phyloP scores from a whole-genome alignment of 2,797 vertebrate genomes.

The Lindbergichthys nudifrons region DNA sequence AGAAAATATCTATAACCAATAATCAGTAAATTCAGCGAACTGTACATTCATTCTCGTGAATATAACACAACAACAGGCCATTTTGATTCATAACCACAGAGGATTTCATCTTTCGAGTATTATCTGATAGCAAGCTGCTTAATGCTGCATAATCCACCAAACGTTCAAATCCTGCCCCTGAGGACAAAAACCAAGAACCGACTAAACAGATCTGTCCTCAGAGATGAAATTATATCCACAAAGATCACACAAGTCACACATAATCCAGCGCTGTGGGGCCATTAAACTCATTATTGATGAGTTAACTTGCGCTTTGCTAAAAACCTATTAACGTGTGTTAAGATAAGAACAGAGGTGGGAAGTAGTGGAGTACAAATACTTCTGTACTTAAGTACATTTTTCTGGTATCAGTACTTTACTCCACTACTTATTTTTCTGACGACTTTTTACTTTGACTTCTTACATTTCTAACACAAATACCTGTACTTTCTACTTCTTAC shows the following conservation, averaged over 20 bases:
- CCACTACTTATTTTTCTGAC: no score
- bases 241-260: constrained; percentile 54
- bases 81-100: constrained; percentile 69
- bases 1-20: neutral
- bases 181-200: constrained; percentile 61
- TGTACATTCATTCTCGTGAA: neutral
- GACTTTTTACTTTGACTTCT: no score
- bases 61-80: constrained; percentile 37
- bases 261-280: constrained; percentile 42
- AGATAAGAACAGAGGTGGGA: constrained; percentile 10
- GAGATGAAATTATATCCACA: constrained; percentile 60
- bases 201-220: constrained; percentile 54
- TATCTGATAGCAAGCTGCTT: constrained; percentile 79
- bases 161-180: constrained; percentile 70
- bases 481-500: no score
- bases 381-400: no score
- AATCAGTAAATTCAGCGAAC: constrained; percentile 15
- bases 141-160: constrained; percentile 78
- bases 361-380: no score
- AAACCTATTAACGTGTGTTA: constrained; percentile 53
- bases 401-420: no score
- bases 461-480: no score
- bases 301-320: constrained; percentile 49
- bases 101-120: constrained; percentile 76
- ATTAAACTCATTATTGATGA: constrained; percentile 51